Base-by-base conservation (phyloP, 2,113 vertebrate genomes). In the Paralichthys olivaceus region DNA sequence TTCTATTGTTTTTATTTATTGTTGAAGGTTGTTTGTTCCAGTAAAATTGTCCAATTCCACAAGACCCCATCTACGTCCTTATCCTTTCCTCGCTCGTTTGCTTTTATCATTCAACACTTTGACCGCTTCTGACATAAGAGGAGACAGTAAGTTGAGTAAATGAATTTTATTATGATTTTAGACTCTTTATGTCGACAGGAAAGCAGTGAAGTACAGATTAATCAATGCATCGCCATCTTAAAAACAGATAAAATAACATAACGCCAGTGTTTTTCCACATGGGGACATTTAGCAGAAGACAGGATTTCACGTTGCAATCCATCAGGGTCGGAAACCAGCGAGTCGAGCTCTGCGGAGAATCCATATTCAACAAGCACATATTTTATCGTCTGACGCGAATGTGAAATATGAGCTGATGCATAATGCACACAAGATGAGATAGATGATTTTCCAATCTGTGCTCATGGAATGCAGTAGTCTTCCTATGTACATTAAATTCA, bases 121-220 rank as follows among this genome's bases (percentile, higher is more conserved):
- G 3, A 40, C 37, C 12, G 37, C 37, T 20, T 71, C 56, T 77
- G 60, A 76, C 11, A 57, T 60, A 75, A 37, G 8, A 19, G 9
- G 4, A 55, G 53, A 0, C 61, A 32, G 40, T 20, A 49, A 28
- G 56, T 54, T 53, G 70, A 84, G 72, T 87, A 88, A 76, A 86
- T 89, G 47, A 56, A 26, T 45, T 68, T 91, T 84, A 88, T 85
- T 89, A 83, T 47, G 75, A 15, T 63, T 68, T 70, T 51, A 34
- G 32, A 68, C 29, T 59, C 58, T 84, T 82, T 69, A 77, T 87
- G 82, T 63, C 15, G 74, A 90, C 87, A 87, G 78, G 75, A 83
- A 72, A 87, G 75, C 81, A 77, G 74, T 69, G 55, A 80, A 78
- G 55, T 60, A 77, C 71, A 79, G 72, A 70, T 65, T 43, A 47